Conservation (phyloP, 2,888 invertebrate genomes). For the Rhopalosiphum nymphaeae region DNA sequence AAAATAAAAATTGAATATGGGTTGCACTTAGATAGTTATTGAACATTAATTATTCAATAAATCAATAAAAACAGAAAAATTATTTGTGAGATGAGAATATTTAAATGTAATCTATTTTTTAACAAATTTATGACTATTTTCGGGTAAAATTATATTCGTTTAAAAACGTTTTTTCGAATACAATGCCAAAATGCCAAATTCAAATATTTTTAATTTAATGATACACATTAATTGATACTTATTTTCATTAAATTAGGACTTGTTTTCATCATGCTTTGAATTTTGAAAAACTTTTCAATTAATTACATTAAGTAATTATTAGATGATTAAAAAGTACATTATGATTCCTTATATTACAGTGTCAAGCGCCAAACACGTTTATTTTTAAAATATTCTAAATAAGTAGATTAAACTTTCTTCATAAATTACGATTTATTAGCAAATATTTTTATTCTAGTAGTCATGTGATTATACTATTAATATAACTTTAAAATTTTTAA, state of each 20-base stretch:
- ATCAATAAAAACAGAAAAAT: neutral
- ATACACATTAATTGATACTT: neutral
- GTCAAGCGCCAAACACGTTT: neutral
- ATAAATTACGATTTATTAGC: neutral
- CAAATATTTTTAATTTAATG: neutral
- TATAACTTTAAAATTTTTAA: neutral
- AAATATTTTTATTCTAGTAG: neutral
- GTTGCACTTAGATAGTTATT: neutral
- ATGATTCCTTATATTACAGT: neutral
- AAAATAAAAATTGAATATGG: neutral
- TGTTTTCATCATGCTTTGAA: neutral
- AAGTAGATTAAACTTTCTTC: neutral
- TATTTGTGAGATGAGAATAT: neutral
- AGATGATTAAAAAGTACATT: neutral
- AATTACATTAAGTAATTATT: neutral
- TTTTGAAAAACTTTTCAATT: neutral
- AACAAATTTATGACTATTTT: neutral
- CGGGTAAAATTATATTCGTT: neutral
- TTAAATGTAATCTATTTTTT: neutral
- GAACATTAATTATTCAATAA: neutral
- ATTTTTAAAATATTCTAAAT: neutral
- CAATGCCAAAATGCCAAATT: neutral
- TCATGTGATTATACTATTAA: neutral
- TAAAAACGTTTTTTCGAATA: neutral
- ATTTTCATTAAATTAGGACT: neutral